Base-by-base conservation (phyloP, 2,113 vertebrate genomes). In the Trichomycterus rosablanca region DNA sequence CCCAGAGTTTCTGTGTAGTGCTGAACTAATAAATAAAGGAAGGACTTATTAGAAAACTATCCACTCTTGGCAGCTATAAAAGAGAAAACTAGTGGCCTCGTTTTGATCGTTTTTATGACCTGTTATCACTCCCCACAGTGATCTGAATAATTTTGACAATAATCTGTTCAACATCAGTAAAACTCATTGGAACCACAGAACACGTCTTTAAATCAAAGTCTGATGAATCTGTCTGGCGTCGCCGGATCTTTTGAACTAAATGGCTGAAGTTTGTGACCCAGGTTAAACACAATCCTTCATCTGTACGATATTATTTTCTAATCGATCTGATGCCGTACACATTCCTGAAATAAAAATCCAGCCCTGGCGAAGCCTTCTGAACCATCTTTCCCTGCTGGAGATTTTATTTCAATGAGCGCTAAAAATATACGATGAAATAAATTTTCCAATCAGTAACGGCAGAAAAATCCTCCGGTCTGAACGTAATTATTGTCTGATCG, bases 31-130 rank as follows among this genome's bases (percentile, higher is more conserved):
- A n/a, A n/a, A n/a, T n/a, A n/a, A n/a, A n/a, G n/a, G n/a, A n/a
- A n/a, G n/a, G n/a, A n/a, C n/a, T n/a, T n/a, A n/a, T n/a, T n/a
- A n/a, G n/a, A n/a, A n/a, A n/a, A n/a, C n/a, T 42, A 56, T 42
- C n/a, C 10, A n/a, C n/a, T 11, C 14, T 7, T 56, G 37, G 39
- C 53, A 16, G 22, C 37, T 55, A 39, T 42, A 42, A 59, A 40
- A 35, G 55, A 2, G 1, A 66, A 52, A 16, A 63, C 22, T 26
- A 48, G 71, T 74, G 61, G 44, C 58, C 74, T 72, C 63, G 73
- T 60, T 7, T n/a, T n/a, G n/a, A 40, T 7, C 19, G 14, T 48
- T 55, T 56, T 37, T 11, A 5, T 39, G 39, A 48, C 12, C 22
- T 42, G 32, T 44, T 24, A 19, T 37, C n/a, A 56, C 56, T 55